Conservation (phyloP, 2,888 invertebrate species). For the Sepiola atlantica region DNA sequence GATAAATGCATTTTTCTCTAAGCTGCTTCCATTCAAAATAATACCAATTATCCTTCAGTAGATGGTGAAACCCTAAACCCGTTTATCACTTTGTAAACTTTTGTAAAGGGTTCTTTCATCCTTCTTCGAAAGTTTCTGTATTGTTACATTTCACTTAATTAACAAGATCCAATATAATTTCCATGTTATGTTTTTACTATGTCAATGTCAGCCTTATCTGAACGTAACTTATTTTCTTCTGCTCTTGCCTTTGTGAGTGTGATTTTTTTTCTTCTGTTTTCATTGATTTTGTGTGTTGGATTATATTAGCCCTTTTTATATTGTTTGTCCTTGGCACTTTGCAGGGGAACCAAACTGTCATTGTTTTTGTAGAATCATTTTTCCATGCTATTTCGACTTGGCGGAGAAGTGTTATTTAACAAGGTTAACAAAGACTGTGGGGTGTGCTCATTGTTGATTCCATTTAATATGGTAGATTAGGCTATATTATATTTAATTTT, state of each 20-base stretch:
- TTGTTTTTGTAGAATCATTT: not conserved
- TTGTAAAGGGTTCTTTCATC: not conserved
- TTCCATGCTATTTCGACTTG: not conserved
- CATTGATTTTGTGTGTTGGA: not conserved
- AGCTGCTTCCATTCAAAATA: not conserved
- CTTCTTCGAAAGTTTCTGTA: not conserved
- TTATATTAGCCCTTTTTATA: not conserved
- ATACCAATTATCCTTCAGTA: not conserved
- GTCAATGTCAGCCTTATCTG: not conserved
- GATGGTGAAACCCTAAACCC: not conserved
- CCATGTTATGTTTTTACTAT: not conserved
- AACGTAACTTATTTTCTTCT: not conserved
- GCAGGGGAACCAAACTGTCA: not conserved
- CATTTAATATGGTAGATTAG: not conserved
- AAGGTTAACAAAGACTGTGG: not conserved
- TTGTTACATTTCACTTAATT: not conserved
- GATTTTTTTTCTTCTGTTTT: not conserved
- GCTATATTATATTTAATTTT: not conserved
- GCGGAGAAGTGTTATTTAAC: not conserved
- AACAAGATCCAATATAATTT: not conserved
- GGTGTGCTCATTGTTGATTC: not conserved
- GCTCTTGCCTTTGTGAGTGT: not conserved
- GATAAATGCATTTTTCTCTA: not conserved
- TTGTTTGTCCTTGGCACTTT: not conserved
- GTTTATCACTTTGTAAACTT: not conserved